Percentiles rank a stretch among this genome's conserved stretches.
These are phyloP conservation scores for Laspeyria flexula DNA, from an alignment of 2,888 invertebrate species.

Conservation along the genomic window DNA sequence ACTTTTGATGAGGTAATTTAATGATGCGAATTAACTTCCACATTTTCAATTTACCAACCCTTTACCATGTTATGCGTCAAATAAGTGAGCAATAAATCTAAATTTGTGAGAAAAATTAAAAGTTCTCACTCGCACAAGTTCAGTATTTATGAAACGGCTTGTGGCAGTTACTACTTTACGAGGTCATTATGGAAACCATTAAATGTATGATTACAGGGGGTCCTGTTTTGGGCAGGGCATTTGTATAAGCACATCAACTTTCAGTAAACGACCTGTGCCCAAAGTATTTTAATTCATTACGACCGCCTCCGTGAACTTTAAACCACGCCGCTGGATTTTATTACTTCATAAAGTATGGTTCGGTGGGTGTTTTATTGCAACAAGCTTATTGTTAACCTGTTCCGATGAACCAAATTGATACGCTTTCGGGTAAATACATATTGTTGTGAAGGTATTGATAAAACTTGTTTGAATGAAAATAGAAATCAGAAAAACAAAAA, in stretches of 20 bases:
- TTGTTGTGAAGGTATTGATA: slow-evolving; percentile 5
- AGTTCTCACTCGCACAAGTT: slow-evolving; percentile 55
- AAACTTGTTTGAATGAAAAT: not conserved
- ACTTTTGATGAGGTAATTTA: slow-evolving; percentile 6
- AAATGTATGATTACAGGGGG: slow-evolving; percentile 78
- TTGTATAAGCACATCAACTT: slow-evolving; percentile 82
- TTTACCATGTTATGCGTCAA: slow-evolving; percentile 24
- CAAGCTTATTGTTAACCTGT: slow-evolving; percentile 51
- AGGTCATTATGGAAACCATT: slow-evolving; percentile 81
- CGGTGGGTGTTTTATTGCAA: slow-evolving; percentile 54
- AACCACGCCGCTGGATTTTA: slow-evolving; percentile 67
- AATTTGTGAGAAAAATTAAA: slow-evolving; percentile 54
- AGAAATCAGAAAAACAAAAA: not conserved
- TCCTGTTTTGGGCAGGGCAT: slow-evolving; percentile 74
- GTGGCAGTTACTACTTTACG: slow-evolving; percentile 78
- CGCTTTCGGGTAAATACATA: slow-evolving; percentile 20
- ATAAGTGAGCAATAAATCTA: slow-evolving; percentile 44
- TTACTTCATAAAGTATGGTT: slow-evolving; percentile 66
- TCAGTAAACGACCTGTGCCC: slow-evolving; percentile 72
- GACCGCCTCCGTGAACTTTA: slow-evolving; percentile 61
- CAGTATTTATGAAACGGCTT: slow-evolving; percentile 75
- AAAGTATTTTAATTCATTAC: slow-evolving; percentile 74
- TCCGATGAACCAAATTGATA: slow-evolving; percentile 37
- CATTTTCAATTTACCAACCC: slow-evolving; percentile 10
- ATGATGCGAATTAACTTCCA: slow-evolving; percentile 12